phyloP scores from a whole-genome alignment of 2,888 invertebrate genomes.

The Euplexia lucipara region DNA sequence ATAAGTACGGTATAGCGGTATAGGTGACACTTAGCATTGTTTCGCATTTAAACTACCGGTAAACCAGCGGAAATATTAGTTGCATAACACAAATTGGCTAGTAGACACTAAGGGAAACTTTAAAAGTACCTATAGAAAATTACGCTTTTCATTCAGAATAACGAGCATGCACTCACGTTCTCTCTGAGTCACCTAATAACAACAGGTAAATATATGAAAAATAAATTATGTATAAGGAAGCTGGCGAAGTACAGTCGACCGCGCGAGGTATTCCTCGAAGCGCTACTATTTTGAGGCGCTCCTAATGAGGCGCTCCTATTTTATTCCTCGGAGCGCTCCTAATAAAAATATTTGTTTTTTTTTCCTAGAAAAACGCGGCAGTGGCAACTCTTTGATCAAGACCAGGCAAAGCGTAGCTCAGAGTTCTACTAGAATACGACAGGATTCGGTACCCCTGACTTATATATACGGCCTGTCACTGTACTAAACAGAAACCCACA shows the following conservation, averaged over 20 bases:
- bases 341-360: no score
- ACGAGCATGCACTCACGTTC: slow-evolving; percentile 21
- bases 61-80: slow-evolving; percentile 39
- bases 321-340: no score
- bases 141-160: slow-evolving; percentile 47
- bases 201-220: slow-evolving; percentile 58
- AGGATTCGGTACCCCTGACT: no score
- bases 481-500: slow-evolving; percentile 29
- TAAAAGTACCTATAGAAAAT: slow-evolving; percentile 51
- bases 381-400: no score
- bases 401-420: no score
- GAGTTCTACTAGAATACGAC: no score
- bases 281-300: no score
- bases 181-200: slow-evolving; percentile 57
- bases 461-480: no score
- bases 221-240: slow-evolving; percentile 39
- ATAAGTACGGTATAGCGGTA: slow-evolving; percentile 10
- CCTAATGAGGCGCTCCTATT: no score
- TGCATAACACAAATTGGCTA: slow-evolving; percentile 42
- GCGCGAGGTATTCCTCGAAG: no score
- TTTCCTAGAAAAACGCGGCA: no score
- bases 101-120: slow-evolving; percentile 30
- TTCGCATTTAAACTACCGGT: slow-evolving; percentile 37
- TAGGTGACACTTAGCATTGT: slow-evolving; percentile 33
- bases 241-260: slow-evolving; percentile 10